A percentile compares a stretch with the other conserved stretches of the same genome.
Conservation (phyloP, 2,888 invertebrate genomes). For the Eupithecia subumbrata region DNA sequence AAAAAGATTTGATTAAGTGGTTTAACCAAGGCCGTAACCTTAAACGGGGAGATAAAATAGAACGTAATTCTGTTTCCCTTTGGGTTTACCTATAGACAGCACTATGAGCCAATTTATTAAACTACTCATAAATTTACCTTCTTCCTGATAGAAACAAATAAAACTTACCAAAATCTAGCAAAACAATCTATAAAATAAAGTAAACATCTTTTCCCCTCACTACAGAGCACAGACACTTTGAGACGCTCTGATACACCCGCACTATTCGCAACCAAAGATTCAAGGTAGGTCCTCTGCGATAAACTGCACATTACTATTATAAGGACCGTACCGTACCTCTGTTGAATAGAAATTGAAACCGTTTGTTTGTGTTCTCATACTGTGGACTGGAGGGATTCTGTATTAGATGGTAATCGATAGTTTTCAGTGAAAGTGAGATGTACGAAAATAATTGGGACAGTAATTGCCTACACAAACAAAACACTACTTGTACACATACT, state of each 20-base stretch:
- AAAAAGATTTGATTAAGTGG: too few relatives aligned
- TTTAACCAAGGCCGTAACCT: too few relatives aligned
- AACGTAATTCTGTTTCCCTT: too few relatives aligned
- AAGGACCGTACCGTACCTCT: background rate
- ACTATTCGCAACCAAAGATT: constrained; percentile 27
- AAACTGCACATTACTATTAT: constrained; percentile 22
- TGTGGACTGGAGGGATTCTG: too few relatives aligned
- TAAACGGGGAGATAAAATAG: too few relatives aligned
- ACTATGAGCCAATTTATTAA: background rate
- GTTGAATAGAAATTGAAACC: background rate
- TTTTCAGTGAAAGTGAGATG: background rate
- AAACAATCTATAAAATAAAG: background rate
- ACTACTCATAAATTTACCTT: background rate
- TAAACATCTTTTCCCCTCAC: constrained; percentile 19
- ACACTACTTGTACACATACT: too few relatives aligned
- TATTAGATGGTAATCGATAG: background rate
- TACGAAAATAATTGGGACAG: too few relatives aligned
- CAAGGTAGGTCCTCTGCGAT: constrained; percentile 18
- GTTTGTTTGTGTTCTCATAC: background rate
- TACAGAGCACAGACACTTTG: constrained; percentile 16
- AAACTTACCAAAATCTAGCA: background rate
- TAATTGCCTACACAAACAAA: too few relatives aligned
- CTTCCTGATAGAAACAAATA: background rate
- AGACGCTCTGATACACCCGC: constrained; percentile 28
- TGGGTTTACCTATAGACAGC: too few relatives aligned